phyloP scores from a whole-genome alignment of 2,113 vertebrate species.

The Thomomys bottae region DNA sequence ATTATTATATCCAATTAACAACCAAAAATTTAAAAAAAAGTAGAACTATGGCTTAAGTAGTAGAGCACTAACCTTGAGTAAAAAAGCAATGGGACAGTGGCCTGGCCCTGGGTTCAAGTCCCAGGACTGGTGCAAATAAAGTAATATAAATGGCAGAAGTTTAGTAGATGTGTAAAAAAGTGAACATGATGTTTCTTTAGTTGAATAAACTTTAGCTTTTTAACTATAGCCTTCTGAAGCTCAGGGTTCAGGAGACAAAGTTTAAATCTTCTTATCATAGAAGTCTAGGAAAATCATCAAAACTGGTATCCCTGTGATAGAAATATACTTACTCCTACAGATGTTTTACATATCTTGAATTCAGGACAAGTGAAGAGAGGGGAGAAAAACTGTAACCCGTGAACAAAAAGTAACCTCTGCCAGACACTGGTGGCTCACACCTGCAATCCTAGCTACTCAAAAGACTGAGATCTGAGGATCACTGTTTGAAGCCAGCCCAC shows the following conservation, averaged over 20 bases:
- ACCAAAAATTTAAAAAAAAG: too few relatives aligned
- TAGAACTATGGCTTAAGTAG: too few relatives aligned
- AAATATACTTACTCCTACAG: not conserved
- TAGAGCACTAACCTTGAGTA: too few relatives aligned
- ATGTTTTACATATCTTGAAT: not conserved
- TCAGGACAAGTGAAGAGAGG: not conserved
- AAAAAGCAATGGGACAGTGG: too few relatives aligned
- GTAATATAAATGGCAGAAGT: not conserved
- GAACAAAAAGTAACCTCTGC: constrained; percentile 14
- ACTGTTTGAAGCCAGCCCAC: too few relatives aligned
- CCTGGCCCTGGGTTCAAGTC: too few relatives aligned
- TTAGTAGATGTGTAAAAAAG: not conserved
- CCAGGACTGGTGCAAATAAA: too few relatives aligned
- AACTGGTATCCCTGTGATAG: not conserved
- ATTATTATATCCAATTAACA: too few relatives aligned
- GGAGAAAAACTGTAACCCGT: not conserved
- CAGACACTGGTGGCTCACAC: too few relatives aligned
- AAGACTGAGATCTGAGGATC: too few relatives aligned
- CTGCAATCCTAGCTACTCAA: too few relatives aligned
- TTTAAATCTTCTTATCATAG: not conserved
- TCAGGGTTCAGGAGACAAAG: not conserved
- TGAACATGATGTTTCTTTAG: not conserved
- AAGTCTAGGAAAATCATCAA: not conserved
- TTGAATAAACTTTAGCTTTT: not conserved
- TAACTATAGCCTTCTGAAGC: not conserved